Evolutionary conservation across 2,113 vertebrate genomes (phyloP), one percentile per base, ranked within the genome.

Genomic region (Leptocoma aspasia): DNA sequence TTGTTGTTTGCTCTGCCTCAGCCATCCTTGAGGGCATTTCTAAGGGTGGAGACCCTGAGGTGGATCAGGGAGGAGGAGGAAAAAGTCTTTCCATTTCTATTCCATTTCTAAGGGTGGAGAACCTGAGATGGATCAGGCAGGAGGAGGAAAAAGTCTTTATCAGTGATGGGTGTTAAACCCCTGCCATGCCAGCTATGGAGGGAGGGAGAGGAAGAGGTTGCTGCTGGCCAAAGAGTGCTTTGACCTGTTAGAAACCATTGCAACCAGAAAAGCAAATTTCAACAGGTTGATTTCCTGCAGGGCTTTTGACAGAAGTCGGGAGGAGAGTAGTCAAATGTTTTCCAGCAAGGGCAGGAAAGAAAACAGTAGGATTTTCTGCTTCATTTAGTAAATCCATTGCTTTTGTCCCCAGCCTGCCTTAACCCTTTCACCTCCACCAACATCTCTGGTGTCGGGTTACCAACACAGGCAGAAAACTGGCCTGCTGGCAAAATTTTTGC

Each of bases 341-440:
- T 52, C 44, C 37, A 88, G 61, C 61, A 72, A 73, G 52, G n/a
- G 37, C 33, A 91, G 47, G 60, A 73, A 50, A 87, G 52, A 69
- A 95, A 91, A 37, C 14, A 64, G 49, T n/a, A 42, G 52, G 57
- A 71, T 90, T 87, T 94, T 92, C 68, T 92, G 68, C 79, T 69
- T 82, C 50, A 6, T 77, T 92, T 90, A 66, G 44, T 44, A 88
- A 90, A 83, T 42, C 42, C 26, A 53, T 71, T 64, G 53, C 26
- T 70, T 95, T 92, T 82, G 73, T 80, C 33, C 45, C 14, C 52
- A 78, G 50, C 18, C 39, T 68, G 30, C 37, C 47, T 86, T 91
- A 95, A 91, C 56, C 50, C 45, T 59, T 89, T 71, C 60, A 68
- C 26, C 45, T 61, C 59, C 21, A 3, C 50, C 47, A 39, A 47